Evolutionary conservation across 2,888 invertebrate species (phyloP).

Genomic region (Macrophya annulata): DNA sequence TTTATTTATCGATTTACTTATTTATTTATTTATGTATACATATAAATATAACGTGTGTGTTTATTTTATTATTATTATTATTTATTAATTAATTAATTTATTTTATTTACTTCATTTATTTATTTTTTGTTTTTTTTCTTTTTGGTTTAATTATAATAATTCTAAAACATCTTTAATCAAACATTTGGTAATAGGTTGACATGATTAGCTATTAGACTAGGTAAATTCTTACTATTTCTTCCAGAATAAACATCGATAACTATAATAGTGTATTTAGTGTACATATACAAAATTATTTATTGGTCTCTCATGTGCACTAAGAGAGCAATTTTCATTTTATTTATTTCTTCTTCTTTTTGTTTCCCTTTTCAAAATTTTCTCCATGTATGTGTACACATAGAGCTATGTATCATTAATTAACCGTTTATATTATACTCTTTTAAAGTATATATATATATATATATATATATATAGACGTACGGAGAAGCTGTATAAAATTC

Average conservation of each 20-base stretch:
- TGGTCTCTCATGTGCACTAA: slow-evolving; percentile 1
- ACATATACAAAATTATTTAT: background rate
- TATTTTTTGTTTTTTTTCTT: no score
- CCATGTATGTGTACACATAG: background rate
- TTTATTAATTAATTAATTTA: background rate
- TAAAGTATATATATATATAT: no score
- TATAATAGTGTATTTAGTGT: background rate
- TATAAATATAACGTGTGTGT: slow-evolving; percentile 28
- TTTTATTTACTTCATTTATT: background rate
- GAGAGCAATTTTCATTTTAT: background rate
- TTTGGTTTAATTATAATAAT: background rate
- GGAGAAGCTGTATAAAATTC: slow-evolving; percentile 31
- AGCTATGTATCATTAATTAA: background rate
- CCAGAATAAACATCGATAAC: slow-evolving; percentile 47
- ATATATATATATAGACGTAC: slow-evolving; percentile 1
- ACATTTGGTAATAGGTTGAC: slow-evolving; percentile 51
- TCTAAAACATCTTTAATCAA: slow-evolving; percentile 30
- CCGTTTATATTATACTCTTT: background rate
- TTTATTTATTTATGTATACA: background rate
- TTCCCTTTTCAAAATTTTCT: background rate
- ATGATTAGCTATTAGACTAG: slow-evolving; percentile 55
- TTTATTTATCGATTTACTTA: background rate
- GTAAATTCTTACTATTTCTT: slow-evolving; percentile 51
- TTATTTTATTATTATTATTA: background rate
- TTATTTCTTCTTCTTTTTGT: background rate